Base-by-base conservation (phyloP, 2,797 vertebrate species). In the Coregonus suidteri region DNA sequence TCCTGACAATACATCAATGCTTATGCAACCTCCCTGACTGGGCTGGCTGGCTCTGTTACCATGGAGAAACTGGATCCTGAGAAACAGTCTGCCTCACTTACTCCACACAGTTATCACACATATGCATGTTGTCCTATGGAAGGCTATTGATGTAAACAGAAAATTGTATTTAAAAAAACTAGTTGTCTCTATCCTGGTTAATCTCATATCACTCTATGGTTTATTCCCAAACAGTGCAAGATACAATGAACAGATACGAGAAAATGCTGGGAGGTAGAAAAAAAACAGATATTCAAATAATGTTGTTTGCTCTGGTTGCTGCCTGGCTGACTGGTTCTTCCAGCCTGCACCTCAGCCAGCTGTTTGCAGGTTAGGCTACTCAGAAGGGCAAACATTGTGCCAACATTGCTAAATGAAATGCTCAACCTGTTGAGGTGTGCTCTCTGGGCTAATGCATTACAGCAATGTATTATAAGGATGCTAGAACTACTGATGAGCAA, bases 11-110 rank as follows among this genome's bases (percentile, higher is more conserved):
- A 62, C 11, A 35, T 9, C 6, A 41, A 77, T 64, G 52, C 41
- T 68, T 76, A 73, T 47, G 69, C 41, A 70, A 72, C 71, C 52
- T 34, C 70, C 15, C 16, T 9, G 71, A 41, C 34, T 15, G 59
- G 31, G 47, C 54, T 59, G 54, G 54, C 14, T 54, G 53, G 34
- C 47, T 56, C 37, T 25, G 77, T 83, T 51, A 73, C 76, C 81
- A 79, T 85, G 79, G 79, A 62, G 76, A 77, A 51, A 35, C 65
- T 31, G 65, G 52, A 73, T 9, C 72, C 67, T 72, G 5, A 68
- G 52, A 37, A 15, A n/a, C 18, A 65, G 74, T 37, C 56, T 71
- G 68, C n/a, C 52, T 73, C 4, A 18, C 52, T 9, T 70, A 56
- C 66, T 34, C 11, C 64, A 30, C 6, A 66, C 64, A 30, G 25